phyloP scores from a whole-genome alignment of 2,113 vertebrate species.

The Oophaga pumilio region DNA sequence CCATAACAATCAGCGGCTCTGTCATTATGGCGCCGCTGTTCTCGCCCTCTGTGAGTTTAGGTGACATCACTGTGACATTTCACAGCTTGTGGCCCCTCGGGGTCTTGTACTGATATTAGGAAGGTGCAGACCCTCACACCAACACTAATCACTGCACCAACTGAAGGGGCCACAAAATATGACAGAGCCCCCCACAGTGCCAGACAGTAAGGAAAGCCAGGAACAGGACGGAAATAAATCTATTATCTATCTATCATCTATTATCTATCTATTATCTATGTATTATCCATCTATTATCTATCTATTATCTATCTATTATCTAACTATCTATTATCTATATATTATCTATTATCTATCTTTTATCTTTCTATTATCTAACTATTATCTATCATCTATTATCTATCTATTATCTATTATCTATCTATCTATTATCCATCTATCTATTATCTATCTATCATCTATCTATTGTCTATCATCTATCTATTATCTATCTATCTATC shows the following conservation, averaged over 20 bases:
- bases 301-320: not conserved
- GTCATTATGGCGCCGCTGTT: too few relatives aligned
- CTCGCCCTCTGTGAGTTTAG: too few relatives aligned
- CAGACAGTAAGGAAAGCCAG: too few relatives aligned
- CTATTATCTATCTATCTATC: not conserved
- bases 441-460: not conserved
- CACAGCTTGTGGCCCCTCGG: too few relatives aligned
- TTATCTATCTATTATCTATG: conserved; percentile 6
- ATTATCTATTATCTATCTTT: not conserved
- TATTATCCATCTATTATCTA: not conserved
- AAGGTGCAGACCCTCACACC: too few relatives aligned
- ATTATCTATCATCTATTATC: not conserved
- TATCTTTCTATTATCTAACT: not conserved
- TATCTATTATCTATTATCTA: not conserved
- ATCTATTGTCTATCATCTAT: not conserved
- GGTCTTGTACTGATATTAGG: too few relatives aligned
- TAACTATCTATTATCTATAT: not conserved
- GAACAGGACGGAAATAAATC: not conserved
- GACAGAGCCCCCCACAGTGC: too few relatives aligned
- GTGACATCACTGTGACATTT: too few relatives aligned
- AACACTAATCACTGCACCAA: too few relatives aligned
- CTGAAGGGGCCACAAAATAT: too few relatives aligned
- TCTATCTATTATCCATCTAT: not conserved
- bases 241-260: not conserved
- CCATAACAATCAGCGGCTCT: too few relatives aligned